Percentiles rank a stretch among this genome's conserved stretches.
These are phyloP conservation scores for Eumerus sabulonum DNA, from an alignment of 2,888 invertebrate genomes.

Conservation along the genomic window DNA sequence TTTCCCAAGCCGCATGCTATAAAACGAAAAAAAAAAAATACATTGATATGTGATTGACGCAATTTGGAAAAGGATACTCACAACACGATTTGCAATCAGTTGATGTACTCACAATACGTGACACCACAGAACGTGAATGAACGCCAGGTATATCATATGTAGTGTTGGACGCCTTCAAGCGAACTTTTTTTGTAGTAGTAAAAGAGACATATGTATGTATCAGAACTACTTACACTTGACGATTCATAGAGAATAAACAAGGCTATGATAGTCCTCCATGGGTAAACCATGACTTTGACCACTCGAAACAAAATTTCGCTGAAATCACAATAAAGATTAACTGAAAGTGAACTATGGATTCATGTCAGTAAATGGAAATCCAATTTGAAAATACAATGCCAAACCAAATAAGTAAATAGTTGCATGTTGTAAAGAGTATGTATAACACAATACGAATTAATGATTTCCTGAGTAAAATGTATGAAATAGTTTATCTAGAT, in stretches of 20 bases:
- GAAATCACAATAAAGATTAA: too few relatives aligned
- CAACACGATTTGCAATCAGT: slow-evolving; percentile 42
- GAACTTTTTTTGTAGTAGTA: neutral
- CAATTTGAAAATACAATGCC: neutral
- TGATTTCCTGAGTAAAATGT: too few relatives aligned
- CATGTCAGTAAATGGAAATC: too few relatives aligned
- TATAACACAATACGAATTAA: too few relatives aligned
- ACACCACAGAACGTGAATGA: neutral
- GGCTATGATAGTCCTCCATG: slow-evolving; percentile 4
- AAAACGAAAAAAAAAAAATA: neutral
- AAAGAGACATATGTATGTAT: neutral
- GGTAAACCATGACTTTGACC: slow-evolving; percentile 8
- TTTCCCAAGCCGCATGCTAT: slow-evolving; percentile 84
- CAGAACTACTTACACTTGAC: slow-evolving; percentile 35
- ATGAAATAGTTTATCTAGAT: too few relatives aligned
- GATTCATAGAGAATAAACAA: neutral
- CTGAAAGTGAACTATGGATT: too few relatives aligned
- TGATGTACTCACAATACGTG: slow-evolving; percentile 29
- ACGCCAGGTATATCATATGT: neutral
- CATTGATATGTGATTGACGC: neutral
- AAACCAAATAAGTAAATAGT: neutral
- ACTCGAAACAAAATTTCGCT: too few relatives aligned
- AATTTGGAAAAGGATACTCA: slow-evolving; percentile 1
- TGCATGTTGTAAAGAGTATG: slow-evolving; percentile 14
- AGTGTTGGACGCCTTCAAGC: slow-evolving; percentile 18